Evolutionary conservation across 2,113 vertebrate genomes (phyloP).

Genomic region (Sialia sialis): DNA sequence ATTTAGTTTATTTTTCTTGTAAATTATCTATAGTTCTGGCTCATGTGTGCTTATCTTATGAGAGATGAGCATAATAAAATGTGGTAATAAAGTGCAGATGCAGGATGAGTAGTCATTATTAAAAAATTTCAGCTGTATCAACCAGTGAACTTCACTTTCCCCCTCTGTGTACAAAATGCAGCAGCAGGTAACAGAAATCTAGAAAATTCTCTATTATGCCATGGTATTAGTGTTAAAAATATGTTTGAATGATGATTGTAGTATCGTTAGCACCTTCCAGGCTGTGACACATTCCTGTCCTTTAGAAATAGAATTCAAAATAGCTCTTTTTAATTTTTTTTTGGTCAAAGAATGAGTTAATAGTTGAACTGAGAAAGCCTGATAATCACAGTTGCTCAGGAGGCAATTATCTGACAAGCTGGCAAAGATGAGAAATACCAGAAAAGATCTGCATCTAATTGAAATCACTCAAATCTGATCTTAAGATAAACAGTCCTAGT

Average conservation of each 20-base stretch:
- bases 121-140: neutral
- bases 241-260: neutral
- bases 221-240: neutral
- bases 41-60: neutral
- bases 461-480: conserved; percentile 58
- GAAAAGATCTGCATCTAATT: conserved; percentile 67
- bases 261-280: neutral
- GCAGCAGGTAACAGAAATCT: neutral
- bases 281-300: neutral
- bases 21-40: neutral
- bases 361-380: neutral
- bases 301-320: neutral
- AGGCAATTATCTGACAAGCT: conserved; percentile 53
- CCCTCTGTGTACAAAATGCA: neutral
- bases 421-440: conserved; percentile 60
- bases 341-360: neutral
- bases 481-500: conserved; percentile 65
- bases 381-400: conserved; percentile 20
- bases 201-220: neutral
- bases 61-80: neutral
- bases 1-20: neutral
- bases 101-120: neutral
- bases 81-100: neutral
- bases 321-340: neutral
- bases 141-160: neutral